phyloP scores from a whole-genome alignment of 2,797 vertebrate genomes.

The Coluber constrictor region DNA sequence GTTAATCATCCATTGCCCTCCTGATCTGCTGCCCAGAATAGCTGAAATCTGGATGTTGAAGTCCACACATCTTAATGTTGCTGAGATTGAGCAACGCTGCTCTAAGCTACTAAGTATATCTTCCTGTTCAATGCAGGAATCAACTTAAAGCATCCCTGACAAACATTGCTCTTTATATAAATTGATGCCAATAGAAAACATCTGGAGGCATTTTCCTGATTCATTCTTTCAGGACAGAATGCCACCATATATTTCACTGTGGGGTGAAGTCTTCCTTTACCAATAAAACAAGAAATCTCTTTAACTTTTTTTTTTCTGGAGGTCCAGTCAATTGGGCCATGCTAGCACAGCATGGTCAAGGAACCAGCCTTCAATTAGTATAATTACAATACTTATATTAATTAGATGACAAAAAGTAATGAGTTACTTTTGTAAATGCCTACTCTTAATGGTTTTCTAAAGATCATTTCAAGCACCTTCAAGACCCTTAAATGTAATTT shows the following conservation, averaged over 20 bases:
- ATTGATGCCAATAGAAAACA: not conserved
- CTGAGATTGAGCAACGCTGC: not conserved
- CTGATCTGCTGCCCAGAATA: not conserved
- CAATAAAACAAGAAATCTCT: not conserved
- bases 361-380: not conserved
- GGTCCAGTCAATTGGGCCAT: not conserved
- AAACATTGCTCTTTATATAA: not conserved
- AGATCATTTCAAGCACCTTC: not conserved
- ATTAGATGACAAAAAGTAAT: not conserved
- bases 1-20: not conserved
- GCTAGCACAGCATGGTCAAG: not conserved
- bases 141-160: not conserved
- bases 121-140: not conserved
- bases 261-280: not conserved
- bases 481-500: not conserved
- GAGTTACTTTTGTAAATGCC: not conserved
- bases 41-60: not conserved
- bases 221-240: not conserved
- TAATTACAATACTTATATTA: not conserved
- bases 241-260: not conserved
- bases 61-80: not conserved
- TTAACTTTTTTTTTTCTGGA: not conserved
- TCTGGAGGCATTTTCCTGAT: not conserved
- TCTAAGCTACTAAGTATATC: not conserved
- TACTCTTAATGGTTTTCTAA: not conserved